Evolutionary conservation across 2,113 vertebrate genomes (phyloP), one percentile per base, ranked within the genome.

Genomic region (Xiphorhynchus elegans): DNA sequence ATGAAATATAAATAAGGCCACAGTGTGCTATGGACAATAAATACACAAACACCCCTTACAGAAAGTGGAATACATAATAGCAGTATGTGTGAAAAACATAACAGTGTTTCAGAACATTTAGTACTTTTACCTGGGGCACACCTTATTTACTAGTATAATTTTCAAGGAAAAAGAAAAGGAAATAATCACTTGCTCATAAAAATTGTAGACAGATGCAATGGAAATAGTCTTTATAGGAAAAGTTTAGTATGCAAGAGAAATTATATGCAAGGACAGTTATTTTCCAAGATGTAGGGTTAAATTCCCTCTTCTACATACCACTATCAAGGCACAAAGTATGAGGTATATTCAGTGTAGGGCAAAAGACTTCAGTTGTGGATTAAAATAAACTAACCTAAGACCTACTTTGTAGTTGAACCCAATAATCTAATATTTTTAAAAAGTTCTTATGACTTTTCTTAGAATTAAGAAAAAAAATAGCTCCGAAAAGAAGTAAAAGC

Each of bases 1-100:
- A 91, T 83, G 29, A 94, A 95, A 89, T 82, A 95, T 59, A 96
- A 85, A 79, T 83, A 91, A 91, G 53, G 64, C 35, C 63, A 84
- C 19, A 76, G 52, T 17, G 42, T 72, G 60, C 29, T 70, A 84
- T 0, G 0, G 64, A 87, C 92, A 94, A 87, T 52, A 91, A 67
- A 78, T 69, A 93, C 26, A 23, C 24, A 85, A 91, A 87, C 18
- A 50, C 29, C 55, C 42, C 35, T 76, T 73, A 60, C 1, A 73
- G 78, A 93, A 96, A 85, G 1, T 76, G 25, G 35, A 91, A 87
- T 33, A 33, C 9, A 42, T 67, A 81, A 79, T 15, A 73, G 53
- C 9, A 78, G 56, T 52, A 75, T 7, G 28, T 40, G 47, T 87
- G 60, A 82, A 94, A 94, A 93, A 26, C 20, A 55, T 17, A 46